Evolutionary conservation across 2,797 vertebrate species (phyloP), one percentile per base, ranked within the genome.

Genomic region (Periparus ater): DNA sequence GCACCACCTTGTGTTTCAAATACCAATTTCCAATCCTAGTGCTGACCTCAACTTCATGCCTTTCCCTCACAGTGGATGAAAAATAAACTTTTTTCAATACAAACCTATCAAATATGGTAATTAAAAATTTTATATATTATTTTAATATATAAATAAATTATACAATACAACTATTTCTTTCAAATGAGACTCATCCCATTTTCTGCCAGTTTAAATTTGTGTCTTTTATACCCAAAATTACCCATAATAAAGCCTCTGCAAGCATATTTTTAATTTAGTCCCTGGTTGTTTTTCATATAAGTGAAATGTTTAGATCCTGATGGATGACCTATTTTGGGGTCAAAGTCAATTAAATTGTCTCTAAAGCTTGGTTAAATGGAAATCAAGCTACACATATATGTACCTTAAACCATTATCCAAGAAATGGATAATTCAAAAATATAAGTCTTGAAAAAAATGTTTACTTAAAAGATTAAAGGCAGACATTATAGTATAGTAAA

Each of bases 1-100:
- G 97, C 97, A 97, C 98, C 98, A 98, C 92, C 98, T 98, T 97
- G 97, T 95, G 98, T 86, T 95, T 27, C 48, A 61, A 94, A 70
- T 2, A 40, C 15, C 87, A 10, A 66, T 54, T 76, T 88, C 83
- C 86, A 92, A 6, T 6, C 65, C 48, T 88, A 20, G 27, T 2
- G 1, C 32, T 17, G 36, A 61, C 30, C 29, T 60, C 63, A 23
- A 14, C 75, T 71, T 42, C 19, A 32, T 11, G 26, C 36, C 20
- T 73, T 58, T 68, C 34, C 16, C 17, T 72, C 36, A 32, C 16
- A 53, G 63, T 1, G 34, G 80, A 60, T 18, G 25, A 76, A 78
- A 78, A 76, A 34, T 1, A 0, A 3, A 85, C 13, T 36, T 40
- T 34, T n/a, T 71, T 32, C 20, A 42, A 84, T 13, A 48, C 4